Percentiles rank a stretch among this genome's conserved stretches.
These are phyloP conservation scores for Silurus asotus DNA, from an alignment of 2,113 vertebrate species.

Conservation along the genomic window DNA sequence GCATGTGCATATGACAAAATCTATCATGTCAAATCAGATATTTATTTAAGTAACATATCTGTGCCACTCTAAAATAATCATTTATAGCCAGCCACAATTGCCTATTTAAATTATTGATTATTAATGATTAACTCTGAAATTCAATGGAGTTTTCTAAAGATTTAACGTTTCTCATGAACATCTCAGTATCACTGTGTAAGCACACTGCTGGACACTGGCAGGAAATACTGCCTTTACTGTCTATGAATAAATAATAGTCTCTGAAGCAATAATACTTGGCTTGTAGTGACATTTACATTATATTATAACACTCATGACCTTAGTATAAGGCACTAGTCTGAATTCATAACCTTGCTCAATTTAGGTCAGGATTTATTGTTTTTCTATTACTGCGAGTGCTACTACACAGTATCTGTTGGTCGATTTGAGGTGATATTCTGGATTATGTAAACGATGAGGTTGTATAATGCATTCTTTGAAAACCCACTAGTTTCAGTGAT, in stretches of 20 bases:
- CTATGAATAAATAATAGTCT: neutral
- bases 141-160: neutral
- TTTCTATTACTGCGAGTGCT: neutral
- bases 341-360: neutral
- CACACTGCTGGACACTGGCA: neutral
- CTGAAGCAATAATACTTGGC: constrained; percentile 1
- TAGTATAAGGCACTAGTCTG: neutral
- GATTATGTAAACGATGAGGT: constrained; percentile 31
- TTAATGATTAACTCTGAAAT: neutral
- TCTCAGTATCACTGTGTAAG: neutral
- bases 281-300: neutral
- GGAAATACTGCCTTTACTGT: neutral
- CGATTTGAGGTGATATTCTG: constrained; percentile 28
- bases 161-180: neutral
- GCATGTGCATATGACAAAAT: neutral
- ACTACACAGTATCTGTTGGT: neutral
- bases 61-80: neutral
- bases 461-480: constrained; percentile 31
- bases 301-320: neutral
- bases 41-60: neutral
- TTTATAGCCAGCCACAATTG: neutral
- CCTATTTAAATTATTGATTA: neutral
- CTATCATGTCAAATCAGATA: neutral
- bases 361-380: neutral
- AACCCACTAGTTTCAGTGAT: constrained; percentile 40